Percentiles rank a stretch among this genome's conserved stretches.
Evolutionary conservation across 1,140 invertebrate genomes (phyloP).

Genomic region (Brachionus rubens): DNA sequence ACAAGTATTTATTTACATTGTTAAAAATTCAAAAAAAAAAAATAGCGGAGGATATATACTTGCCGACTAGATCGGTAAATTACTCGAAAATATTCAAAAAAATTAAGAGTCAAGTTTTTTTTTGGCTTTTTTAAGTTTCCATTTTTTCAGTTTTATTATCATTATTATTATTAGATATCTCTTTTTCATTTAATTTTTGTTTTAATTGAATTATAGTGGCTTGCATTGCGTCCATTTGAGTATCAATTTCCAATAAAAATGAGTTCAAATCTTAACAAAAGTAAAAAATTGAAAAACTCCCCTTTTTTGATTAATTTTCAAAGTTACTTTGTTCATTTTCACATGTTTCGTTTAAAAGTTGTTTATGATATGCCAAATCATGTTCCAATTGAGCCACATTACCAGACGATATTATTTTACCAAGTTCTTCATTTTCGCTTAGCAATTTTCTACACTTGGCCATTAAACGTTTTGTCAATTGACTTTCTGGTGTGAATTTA

Average conservation of each 20-base stretch:
- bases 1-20: too few species aligned
- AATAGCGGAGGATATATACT: too few species aligned
- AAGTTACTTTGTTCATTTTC: constrained; percentile 46
- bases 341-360: constrained; percentile 53
- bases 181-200: constrained; percentile 32
- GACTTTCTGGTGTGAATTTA: constrained; percentile 50
- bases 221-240: constrained; percentile 45
- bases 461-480: constrained; percentile 95
- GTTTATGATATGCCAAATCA: constrained; percentile 88
- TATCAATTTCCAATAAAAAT: constrained; percentile 35
- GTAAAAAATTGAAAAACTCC: neutral
- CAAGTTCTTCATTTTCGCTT: constrained; percentile 95
- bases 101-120: too few species aligned
- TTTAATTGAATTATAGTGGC: constrained; percentile 25
- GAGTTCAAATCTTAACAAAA: constrained; percentile 26
- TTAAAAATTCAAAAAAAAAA: too few species aligned
- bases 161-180: neutral
- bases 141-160: constrained; percentile 32
- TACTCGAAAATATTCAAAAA: too few species aligned
- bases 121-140: constrained; percentile 38
- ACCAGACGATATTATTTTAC: constrained; percentile 89
- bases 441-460: constrained; percentile 91
- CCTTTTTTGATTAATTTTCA: neutral
- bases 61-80: too few species aligned
- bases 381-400: constrained; percentile 89